Evolutionary conservation across 2,888 invertebrate genomes (phyloP).

Genomic region (Cephalotes varians): DNA sequence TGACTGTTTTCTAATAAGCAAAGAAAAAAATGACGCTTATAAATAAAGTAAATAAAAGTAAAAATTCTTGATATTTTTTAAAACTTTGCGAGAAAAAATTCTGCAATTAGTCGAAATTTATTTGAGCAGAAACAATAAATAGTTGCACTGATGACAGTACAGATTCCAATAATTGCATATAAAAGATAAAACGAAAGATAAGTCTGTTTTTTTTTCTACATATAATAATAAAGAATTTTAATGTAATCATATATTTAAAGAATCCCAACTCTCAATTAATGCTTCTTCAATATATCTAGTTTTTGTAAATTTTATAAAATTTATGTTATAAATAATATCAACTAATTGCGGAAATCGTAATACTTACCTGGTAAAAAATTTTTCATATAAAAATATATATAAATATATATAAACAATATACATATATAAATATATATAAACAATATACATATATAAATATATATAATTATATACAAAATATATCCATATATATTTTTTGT

Average conservation of each 20-base stretch:
- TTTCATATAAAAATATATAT: too few relatives aligned
- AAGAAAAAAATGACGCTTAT: background rate
- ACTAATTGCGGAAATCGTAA: too few relatives aligned
- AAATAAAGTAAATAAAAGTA: background rate
- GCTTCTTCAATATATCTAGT: background rate
- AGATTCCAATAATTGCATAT: constrained; percentile 7
- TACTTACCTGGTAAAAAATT: too few relatives aligned
- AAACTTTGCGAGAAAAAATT: constrained; percentile 16
- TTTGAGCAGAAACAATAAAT: constrained; percentile 2
- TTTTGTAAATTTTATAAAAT: background rate
- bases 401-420: too few relatives aligned
- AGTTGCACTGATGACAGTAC: background rate
- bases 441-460: too few relatives aligned
- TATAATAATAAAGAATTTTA: background rate
- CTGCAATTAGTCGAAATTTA: constrained; percentile 8
- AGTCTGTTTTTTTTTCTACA: background rate
- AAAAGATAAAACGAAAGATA: background rate
- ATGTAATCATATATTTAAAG: background rate
- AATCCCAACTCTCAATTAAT: background rate
- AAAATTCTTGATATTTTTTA: background rate
- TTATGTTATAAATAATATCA: background rate
- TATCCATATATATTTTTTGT: too few relatives aligned
- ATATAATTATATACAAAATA: too few relatives aligned
- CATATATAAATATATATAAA: too few relatives aligned
- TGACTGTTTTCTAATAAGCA: background rate